phyloP scores from a whole-genome alignment of 2,113 vertebrate genomes.

The Dryoscopus gambensis region DNA sequence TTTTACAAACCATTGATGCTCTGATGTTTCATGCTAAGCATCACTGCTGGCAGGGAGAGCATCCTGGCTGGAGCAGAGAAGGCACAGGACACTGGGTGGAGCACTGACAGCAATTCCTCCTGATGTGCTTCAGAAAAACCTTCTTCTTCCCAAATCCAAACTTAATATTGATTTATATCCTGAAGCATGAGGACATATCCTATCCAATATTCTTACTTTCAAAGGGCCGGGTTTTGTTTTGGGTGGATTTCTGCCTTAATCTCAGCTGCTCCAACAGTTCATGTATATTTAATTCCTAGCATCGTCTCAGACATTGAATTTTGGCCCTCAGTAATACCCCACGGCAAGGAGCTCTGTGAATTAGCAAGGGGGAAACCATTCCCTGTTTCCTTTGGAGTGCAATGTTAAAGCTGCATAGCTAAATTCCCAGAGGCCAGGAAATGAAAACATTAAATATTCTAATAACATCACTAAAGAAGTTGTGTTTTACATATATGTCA shows the following conservation, averaged over 20 bases:
- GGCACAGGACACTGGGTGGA: not conserved
- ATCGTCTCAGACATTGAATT: not conserved
- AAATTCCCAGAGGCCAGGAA: slow-evolving; percentile 33
- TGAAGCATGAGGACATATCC: not conserved
- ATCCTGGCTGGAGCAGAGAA: not conserved
- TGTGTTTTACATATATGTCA: slow-evolving; percentile 27
- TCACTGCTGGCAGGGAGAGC: not conserved
- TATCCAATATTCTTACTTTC: not conserved
- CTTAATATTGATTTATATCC: not conserved
- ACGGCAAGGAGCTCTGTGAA: not conserved
- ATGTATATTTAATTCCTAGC: slow-evolving; percentile 8
- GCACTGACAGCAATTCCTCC: not conserved
- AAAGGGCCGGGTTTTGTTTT: not conserved
- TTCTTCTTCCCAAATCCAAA: not conserved
- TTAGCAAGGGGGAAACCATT: slow-evolving; percentile 10
- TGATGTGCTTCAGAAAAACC: not conserved
- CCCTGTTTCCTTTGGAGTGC: slow-evolving; percentile 7
- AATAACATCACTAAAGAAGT: slow-evolving; percentile 27
- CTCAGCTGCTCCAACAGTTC: not conserved
- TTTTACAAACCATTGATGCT: not conserved
- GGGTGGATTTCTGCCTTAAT: slow-evolving; percentile 28
- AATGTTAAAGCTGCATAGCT: slow-evolving; percentile 8
- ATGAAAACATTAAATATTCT: slow-evolving; percentile 52
- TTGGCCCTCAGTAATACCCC: not conserved
- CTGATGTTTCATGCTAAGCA: not conserved